Evolutionary conservation across 2,888 invertebrate genomes (phyloP).

Genomic region (Tyria jacobaeae): DNA sequence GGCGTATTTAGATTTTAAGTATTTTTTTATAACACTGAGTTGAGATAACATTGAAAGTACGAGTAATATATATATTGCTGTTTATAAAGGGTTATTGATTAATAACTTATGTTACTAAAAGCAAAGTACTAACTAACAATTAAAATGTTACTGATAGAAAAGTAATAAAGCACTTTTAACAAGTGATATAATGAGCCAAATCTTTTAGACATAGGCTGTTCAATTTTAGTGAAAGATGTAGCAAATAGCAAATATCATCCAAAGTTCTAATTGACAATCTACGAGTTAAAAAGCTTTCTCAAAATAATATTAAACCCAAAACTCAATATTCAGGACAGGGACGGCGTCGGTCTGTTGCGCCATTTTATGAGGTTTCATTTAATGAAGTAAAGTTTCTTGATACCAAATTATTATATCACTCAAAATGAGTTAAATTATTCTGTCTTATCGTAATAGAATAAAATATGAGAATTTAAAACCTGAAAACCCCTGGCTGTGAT

Average conservation of each 20-base stretch:
- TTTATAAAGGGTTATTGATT: too few species aligned
- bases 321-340: slow-evolving; percentile 44
- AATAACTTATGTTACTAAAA: too few species aligned
- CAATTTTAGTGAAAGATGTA: slow-evolving; percentile 28
- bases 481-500: too few species aligned
- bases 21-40: too few species aligned
- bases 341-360: slow-evolving; percentile 15
- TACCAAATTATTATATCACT: slow-evolving; percentile 18
- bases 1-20: too few species aligned
- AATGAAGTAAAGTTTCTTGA: slow-evolving; percentile 34
- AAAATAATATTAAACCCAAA: slow-evolving; percentile 47
- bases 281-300: slow-evolving; percentile 49
- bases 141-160: too few species aligned
- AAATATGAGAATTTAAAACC: too few species aligned
- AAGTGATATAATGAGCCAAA: not conserved
- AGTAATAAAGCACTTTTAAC: not conserved
- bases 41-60: too few species aligned
- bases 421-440: not conserved
- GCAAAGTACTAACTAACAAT: too few species aligned
- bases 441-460: not conserved
- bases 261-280: slow-evolving; percentile 67
- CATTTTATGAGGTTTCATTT: slow-evolving; percentile 27
- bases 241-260: slow-evolving; percentile 41
- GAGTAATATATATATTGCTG: too few species aligned
- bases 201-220: slow-evolving; percentile 12